A percentile compares a stretch with the other conserved stretches of the same genome.
Evolutionary conservation across 2,888 invertebrate species (phyloP).

Genomic region (Lottia gigantea): DNA sequence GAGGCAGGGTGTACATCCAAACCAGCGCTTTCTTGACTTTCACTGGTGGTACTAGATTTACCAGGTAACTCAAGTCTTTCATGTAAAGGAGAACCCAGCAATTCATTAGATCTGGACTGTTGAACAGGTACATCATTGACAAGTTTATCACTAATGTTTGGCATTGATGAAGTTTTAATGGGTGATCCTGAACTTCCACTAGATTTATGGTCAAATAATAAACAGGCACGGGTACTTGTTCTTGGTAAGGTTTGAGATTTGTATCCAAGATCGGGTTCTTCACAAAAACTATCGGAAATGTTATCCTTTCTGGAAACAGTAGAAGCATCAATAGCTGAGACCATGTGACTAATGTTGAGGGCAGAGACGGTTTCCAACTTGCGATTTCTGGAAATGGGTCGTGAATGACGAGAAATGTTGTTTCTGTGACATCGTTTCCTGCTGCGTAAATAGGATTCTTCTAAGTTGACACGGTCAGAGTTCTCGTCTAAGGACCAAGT

Average conservation of each 20-base stretch:
- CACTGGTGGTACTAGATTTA: conserved; percentile 53
- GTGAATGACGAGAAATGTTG: not conserved
- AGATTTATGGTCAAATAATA: conserved; percentile 39
- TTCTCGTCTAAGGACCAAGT: conserved; percentile 54
- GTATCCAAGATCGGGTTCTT: conserved; percentile 36
- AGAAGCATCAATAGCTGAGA: conserved; percentile 42
- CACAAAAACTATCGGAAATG: conserved; percentile 42
- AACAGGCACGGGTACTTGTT: conserved; percentile 43
- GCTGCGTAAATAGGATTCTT: conserved; percentile 48
- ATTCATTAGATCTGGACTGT: conserved; percentile 30
- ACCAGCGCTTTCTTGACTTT: conserved; percentile 25
- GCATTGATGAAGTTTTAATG: conserved; percentile 41
- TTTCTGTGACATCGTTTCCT: conserved; percentile 13
- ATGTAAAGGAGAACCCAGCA: conserved; percentile 34
- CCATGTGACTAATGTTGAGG: conserved; percentile 35
- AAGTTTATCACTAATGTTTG: conserved; percentile 39
- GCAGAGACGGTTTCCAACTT: conserved; percentile 40
- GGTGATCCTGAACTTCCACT: conserved; percentile 46
- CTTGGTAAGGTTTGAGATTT: conserved; percentile 50
- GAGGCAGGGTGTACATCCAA: not conserved
- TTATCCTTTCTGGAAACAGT: conserved; percentile 36
- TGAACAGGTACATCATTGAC: conserved; percentile 22
- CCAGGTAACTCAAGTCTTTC: conserved; percentile 51
- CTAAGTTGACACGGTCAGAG: conserved; percentile 40
- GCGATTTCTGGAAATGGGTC: conserved; percentile 23